Evolutionary conservation across 2,797 vertebrate species (phyloP), one percentile per base, ranked within the genome.

Genomic region (Malurus leucopterus): DNA sequence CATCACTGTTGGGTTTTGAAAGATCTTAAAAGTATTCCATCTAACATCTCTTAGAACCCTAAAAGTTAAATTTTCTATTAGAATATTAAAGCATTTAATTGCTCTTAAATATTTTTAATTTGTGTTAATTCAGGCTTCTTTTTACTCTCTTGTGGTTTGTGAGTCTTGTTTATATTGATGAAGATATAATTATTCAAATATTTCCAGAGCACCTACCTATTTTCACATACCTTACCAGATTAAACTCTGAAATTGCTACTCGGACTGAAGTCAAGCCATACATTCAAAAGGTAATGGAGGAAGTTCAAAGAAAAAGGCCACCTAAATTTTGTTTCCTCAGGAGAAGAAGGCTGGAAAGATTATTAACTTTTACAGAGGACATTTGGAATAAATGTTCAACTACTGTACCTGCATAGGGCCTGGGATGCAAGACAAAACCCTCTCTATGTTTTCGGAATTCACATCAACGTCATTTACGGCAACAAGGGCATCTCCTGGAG

Each of bases 391-490:
- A 44, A 58, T 23, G 36, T 85, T 70, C 15, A 81, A 58, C 19
- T 55, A 91, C 51, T 40, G 46, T 89, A 99, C 99, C 98, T 99
- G 99, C 89, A 98, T 98, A 32, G 99, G 99, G 53, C 98, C 98
- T 21, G 98, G 98, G 92, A 99, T 98, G 94, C 98, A 99, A 83
- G 99, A 99, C 63, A 99, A 96, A 96, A 99, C 98, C 76, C 98
- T 97, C 95, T 99, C 98, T 16, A 99, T 99, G 95, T 99, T 99
- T 96, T 99, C 99, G 12, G 97, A 96, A 51, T 98, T 98, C 89
- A 99, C 99, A 27, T 99, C 99, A 44, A 99, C 99, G 76, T 99
- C 99, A 12, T 99, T 99, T 90, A 99, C 98, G 7, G 99, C 99
- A 77, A 99, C 94, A 15, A 99, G 98, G 69, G 96, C 96, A 78